Percentiles rank a stretch among this genome's conserved stretches.
phyloP scores from a whole-genome alignment of 2,888 invertebrate species.

The Andrena minutula region DNA sequence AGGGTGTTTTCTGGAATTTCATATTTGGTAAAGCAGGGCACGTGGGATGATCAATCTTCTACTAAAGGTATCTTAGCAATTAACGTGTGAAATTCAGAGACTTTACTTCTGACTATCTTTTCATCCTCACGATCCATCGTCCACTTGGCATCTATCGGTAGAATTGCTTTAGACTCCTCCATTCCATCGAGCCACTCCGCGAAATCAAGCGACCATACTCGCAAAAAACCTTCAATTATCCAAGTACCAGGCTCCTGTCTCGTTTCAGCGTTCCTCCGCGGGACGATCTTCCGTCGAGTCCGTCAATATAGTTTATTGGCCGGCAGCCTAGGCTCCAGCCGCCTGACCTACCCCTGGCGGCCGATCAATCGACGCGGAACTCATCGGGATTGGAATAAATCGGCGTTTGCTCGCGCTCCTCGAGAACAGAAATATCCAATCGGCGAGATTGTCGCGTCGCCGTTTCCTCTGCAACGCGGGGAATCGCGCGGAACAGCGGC shows the following conservation, averaged over 20 bases:
- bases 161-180: too few relatives aligned
- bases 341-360: conserved; percentile 16
- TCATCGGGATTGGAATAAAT: conserved; percentile 55
- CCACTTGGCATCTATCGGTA: too few relatives aligned
- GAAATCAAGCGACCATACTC: background rate
- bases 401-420: conserved; percentile 36
- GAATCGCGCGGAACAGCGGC: conserved; percentile 23
- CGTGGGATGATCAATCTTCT: too few relatives aligned
- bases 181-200: background rate
- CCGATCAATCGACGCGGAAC: conserved; percentile 45
- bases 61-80: too few relatives aligned
- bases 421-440: conserved; percentile 62
- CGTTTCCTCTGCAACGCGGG: conserved; percentile 59
- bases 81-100: too few relatives aligned
- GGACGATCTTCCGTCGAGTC: conserved; percentile 25
- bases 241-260: background rate
- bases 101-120: too few relatives aligned
- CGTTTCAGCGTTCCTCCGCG: background rate
- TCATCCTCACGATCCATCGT: too few relatives aligned
- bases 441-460: conserved; percentile 64
- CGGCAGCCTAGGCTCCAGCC: background rate
- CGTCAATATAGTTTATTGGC: conserved; percentile 48
- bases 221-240: conserved; percentile 29
- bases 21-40: too few relatives aligned
- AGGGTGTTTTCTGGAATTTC: background rate